phyloP scores from a whole-genome alignment of 2,797 vertebrate species.

The Diplodus sargus region DNA sequence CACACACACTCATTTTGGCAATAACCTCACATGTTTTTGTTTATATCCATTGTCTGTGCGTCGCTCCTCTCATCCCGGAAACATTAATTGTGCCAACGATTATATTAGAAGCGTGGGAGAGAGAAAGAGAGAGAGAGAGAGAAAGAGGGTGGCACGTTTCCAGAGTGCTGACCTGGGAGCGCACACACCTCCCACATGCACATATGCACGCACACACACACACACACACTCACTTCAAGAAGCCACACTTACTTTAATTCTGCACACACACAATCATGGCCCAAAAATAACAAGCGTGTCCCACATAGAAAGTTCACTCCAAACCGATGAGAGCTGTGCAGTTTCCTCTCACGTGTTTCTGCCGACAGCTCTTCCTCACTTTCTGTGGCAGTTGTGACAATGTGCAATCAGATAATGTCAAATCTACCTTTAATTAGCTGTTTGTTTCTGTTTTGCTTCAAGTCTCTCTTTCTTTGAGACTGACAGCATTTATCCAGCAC shows the following conservation, averaged over 20 bases:
- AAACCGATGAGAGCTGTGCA: constrained; percentile 23
- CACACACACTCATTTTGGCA: neutral
- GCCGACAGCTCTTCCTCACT: neutral
- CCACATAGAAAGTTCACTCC: constrained; percentile 54
- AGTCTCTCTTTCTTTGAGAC: too few species aligned
- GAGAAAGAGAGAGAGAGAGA: neutral
- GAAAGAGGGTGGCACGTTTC: constrained; percentile 7
- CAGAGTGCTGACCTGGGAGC: constrained; percentile 44
- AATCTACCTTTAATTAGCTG: neutral
- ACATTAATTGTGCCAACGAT: constrained; percentile 6
- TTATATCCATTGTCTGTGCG: constrained; percentile 10
- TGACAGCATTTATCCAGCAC: neutral
- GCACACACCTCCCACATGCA: constrained; percentile 22
- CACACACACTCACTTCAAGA: neutral
- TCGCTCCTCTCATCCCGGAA: neutral
- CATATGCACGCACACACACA: constrained; percentile 12
- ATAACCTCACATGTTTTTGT: constrained; percentile 7
- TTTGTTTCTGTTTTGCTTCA: neutral
- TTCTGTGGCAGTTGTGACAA: neutral
- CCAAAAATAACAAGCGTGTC: constrained; percentile 66
- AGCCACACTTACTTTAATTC: neutral
- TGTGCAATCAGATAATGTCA: neutral
- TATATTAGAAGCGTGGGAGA: constrained; percentile 35
- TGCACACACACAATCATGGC: constrained; percentile 21
- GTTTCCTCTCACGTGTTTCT: constrained; percentile 47